Conservation (phyloP, 1,140 invertebrate species). For the Apis florea region DNA sequence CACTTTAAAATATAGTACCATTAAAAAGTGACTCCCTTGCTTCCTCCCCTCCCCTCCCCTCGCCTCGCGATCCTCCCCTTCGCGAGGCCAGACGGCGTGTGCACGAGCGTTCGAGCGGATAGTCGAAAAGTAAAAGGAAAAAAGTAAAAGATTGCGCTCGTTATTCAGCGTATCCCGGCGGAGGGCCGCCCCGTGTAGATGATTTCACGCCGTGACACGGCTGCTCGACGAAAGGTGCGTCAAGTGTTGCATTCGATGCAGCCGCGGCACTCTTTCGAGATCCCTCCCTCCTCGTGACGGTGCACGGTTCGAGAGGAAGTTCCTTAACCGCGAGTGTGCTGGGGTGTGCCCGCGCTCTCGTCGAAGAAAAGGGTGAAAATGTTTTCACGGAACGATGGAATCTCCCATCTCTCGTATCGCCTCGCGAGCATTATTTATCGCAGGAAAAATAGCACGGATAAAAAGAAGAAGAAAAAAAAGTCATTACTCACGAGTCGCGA, state of each 20-base stretch:
- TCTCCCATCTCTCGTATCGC: background rate
- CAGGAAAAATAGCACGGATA: background rate
- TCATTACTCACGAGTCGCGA: background rate
- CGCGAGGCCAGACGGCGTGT: slow-evolving; percentile 27
- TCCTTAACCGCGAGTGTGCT: slow-evolving; percentile 10
- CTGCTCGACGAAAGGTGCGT: slow-evolving; percentile 49
- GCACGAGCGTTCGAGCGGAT: slow-evolving; percentile 39
- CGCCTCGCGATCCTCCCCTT: slow-evolving; percentile 13
- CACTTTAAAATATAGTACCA: slow-evolving; percentile 38
- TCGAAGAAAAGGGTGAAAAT: slow-evolving; percentile 35
- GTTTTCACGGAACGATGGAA: slow-evolving; percentile 3
- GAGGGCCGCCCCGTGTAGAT: slow-evolving; percentile 33
- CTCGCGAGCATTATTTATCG: slow-evolving; percentile 23
- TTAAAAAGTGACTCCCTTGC: slow-evolving; percentile 17
- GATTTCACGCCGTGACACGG: slow-evolving; percentile 50
- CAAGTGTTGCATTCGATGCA: slow-evolving; percentile 47
- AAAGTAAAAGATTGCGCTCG: slow-evolving; percentile 42
- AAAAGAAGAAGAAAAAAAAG: background rate
- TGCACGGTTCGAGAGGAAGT: slow-evolving; percentile 25
- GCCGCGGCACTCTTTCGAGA: slow-evolving; percentile 18
- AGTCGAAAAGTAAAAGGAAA: slow-evolving; percentile 46
- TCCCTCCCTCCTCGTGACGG: background rate
- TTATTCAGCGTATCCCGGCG: slow-evolving; percentile 47
- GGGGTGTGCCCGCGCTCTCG: slow-evolving; percentile 5
- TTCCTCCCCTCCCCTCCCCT: background rate